Evolutionary conservation across 2,113 vertebrate species (phyloP).

Genomic region (Laticauda colubrina): DNA sequence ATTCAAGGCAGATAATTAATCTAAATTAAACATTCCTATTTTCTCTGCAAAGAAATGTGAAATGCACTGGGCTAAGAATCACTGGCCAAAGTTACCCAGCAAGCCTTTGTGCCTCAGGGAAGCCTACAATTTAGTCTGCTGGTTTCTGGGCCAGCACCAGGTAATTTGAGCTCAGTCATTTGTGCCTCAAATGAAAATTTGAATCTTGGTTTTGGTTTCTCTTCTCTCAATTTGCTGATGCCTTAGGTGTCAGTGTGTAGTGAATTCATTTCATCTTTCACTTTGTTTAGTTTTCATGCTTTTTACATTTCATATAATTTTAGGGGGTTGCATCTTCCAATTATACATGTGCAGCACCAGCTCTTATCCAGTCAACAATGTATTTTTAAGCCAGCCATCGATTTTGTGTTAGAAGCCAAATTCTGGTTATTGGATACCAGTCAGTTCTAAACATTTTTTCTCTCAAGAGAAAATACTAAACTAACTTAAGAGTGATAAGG

Average conservation of each 20-base stretch:
- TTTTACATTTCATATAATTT: neutral
- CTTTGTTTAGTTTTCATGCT: neutral
- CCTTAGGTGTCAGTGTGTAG: neutral
- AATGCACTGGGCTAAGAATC: neutral
- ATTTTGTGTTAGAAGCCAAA: neutral
- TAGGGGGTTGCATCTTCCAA: neutral
- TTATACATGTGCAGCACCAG: neutral
- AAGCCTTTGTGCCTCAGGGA: neutral
- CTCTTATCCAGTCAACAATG: neutral
- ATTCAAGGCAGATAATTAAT: neutral
- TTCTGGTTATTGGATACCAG: neutral
- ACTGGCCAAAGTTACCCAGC: neutral
- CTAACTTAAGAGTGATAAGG: neutral
- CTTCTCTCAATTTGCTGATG: neutral
- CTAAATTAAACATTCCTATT: neutral
- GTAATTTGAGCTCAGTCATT: neutral
- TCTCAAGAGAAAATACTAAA: neutral
- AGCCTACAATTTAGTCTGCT: neutral
- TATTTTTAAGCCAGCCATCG: neutral
- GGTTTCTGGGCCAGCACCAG: neutral
- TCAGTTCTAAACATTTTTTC: neutral
- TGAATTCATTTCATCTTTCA: neutral
- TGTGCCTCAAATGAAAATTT: neutral
- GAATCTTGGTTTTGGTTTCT: neutral
- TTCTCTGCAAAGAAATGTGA: neutral